Evolutionary conservation across 2,797 vertebrate genomes (phyloP), one percentile per base, ranked within the genome.

Genomic region (Sandelia bainsii): DNA sequence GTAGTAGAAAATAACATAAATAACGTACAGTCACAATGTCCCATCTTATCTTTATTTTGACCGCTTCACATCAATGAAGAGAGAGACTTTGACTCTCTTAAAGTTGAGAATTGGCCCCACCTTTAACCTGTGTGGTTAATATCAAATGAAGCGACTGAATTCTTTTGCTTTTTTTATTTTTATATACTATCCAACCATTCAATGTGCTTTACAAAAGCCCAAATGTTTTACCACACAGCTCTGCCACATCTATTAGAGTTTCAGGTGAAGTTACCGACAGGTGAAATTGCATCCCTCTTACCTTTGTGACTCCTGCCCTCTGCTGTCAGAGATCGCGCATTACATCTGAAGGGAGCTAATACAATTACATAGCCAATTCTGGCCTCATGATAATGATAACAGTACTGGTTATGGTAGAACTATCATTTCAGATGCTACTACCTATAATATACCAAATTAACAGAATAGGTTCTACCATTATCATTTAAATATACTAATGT

Each of bases 301-400:
- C 6, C 66, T 65, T 71, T 79, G 85, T 61, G 12, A 3, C 69
- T 70, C 19, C 75, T 87, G 84, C 90, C 90, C 83, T 72, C 93
- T 92, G 74, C 85, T 87, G 92, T 62, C 69, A 57, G 60, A 49
- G 66, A 51, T 62, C 4, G 39, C 12, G 27, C 19, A 86, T 74
- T 77, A 77, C 89, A 82, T 20, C 46, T 37, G 25, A 6, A 44
- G 22, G 22, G 14, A 56, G 10, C 1, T 12, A 16, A 20, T 4
- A 19, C 25, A 25, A 34, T 34, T 34, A 8, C 8, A 34, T 29
- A 5, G 27, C 27, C 6, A 29, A 29, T 29, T 29, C 32, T 9
- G 32, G 32, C 32, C 8, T 50, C 23, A n/a, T 22, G 8, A 12
- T 22, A 46, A 6, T 17, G 14, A 19, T 53, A 14, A 59, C 1